Evolutionary conservation across 2,797 vertebrate species (phyloP), one percentile per base, ranked within the genome.

Genomic region (Threskiornis aethiopicus): DNA sequence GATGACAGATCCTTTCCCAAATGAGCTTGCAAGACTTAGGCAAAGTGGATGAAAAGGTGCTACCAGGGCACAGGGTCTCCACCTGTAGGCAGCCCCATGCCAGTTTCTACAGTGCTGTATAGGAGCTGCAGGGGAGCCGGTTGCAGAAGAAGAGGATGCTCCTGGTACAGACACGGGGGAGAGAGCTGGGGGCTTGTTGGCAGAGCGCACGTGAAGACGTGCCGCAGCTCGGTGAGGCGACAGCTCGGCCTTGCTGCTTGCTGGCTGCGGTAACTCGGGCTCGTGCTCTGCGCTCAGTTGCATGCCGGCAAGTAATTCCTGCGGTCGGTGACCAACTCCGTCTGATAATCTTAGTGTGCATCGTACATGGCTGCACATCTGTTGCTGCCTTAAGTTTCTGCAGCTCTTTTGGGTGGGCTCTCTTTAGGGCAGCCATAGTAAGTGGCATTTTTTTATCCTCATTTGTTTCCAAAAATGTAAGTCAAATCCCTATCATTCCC

Each of bases 251-350:
- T 33, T 10, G 13, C 62, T 73, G 59, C 42, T 33, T 1, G 0
- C 46, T 49, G 51, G 19, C 64, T 55, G 66, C 11, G 0, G n/a
- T 84, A 64, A 49, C 47, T 47, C 71, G 42, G 35, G 9, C 42
- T 49, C 41, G 24, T 35, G 17, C 65, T 87, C 49, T 79, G 89
- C 47, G 4, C 61, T 33, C 25, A 1, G 28, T 4, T 66, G n/a
- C 49, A 13, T 59, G 69, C 55, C 64, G 59, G 77, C 46, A 26
- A 25, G 61, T n/a, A 51, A 78, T 91, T 81, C 65, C 61, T 75
- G 76, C 65, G 5, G 2, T 16, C 59, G 54, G 1, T 0, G 0
- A 35, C 55, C 24, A 51, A 19, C 41, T 55, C 61, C 14, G 3
- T 49, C 59, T 73, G 37, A 7, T 51, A 66, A 47, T n/a, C 35